Evolutionary conservation across 2,888 invertebrate genomes (phyloP), one percentile per base, ranked within the genome.

Genomic region (Camponotus fellah): DNA sequence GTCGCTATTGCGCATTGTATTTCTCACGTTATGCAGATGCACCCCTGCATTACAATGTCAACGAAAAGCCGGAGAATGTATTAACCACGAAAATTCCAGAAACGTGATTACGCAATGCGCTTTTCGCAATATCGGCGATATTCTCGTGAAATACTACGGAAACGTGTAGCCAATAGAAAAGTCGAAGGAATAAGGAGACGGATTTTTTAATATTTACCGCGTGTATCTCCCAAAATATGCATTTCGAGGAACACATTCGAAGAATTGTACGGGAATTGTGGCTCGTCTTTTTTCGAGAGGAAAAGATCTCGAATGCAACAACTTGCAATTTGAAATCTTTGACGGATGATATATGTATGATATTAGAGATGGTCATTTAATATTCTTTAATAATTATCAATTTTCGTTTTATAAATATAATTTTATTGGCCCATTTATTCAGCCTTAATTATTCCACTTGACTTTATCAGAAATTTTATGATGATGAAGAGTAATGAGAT

Each of bases 41-140:
- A 83, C 17, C 12, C n/a, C 69, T 49, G 74, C 75, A 40, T 79
- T 82, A 81, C 68, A 72, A 32, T 32, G 74, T 75, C 37, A 71
- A 65, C 81, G 72, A 58, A 69, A 76, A 37, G 17, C 49, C 37
- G 56, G 74, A 17, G 83, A 84, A 87, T 85, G 82, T 85, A 89
- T 87, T 88, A 89, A 87, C 87, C 60, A 74, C 71, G 75, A 82
- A 85, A 89, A 89, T 89, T 90, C 85, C 65, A 56, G 84, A 82
- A 90, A 82, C 53, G 34, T 26, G 64, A 43, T 79, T 71, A 68
- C 49, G 40, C 58, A 66, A 8, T 56, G n/a, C 60, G 14, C 46
- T 21, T 69, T 53, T 37, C 74, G 8, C 21, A 12, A 10, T 64
- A 53, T 81, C 79, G 21, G 0, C 37, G 34, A 79, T 56, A 79